Evolutionary conservation across 2,888 invertebrate species (phyloP), one percentile per base, ranked within the genome.

Genomic region (Pollenia griseotomentosa): DNA sequence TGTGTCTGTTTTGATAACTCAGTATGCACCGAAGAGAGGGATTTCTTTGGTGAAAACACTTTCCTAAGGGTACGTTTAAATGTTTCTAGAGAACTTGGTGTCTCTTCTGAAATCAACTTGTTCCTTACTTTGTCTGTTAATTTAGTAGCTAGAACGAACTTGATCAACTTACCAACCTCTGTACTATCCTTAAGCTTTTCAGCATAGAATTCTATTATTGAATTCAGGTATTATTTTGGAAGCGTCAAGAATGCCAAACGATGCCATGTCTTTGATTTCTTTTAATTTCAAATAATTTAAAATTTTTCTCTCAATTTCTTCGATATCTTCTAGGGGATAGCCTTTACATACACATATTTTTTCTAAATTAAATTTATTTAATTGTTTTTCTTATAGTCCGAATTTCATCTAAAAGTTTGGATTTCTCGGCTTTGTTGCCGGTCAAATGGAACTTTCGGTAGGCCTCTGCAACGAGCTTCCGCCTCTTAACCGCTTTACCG

Each of bases 1-100:
- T 66, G 66, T 48, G 11, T 48, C 42, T 66, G 66, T 19, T 12
- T 66, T 23, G 66, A n/a, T 48, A 66, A 66, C 12, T 48, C 66
- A 19, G 23, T 66, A 23, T 66, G 48, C 16, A 66, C 4, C 10
- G 48, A 66, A 14, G 48, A 66, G 7, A 66, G 66, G 14, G 66
- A 46, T 46, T 66, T 66, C 48, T 8, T 66, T 23, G 48, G 66
- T 12, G 48, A 12, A 46, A 46, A 48, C 46, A 66, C 8, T 46
- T 46, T 66, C 23, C 11, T 66, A 19, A 65, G 19, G 7, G 46
- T 65, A 42, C 7, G 0, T 66, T n/a, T 9, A 5, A 66, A 66
- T 19, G 14, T 44, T 23, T 66, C 46, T 48, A 66, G 10, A 12
- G 19, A 66, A 46, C 5, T 14, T 46, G 46, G 65, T 66, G 14